Percentiles rank a stretch among this genome's conserved stretches.
Evolutionary conservation across 2,113 vertebrate species (phyloP).

Genomic region (Chaetodon auriga): DNA sequence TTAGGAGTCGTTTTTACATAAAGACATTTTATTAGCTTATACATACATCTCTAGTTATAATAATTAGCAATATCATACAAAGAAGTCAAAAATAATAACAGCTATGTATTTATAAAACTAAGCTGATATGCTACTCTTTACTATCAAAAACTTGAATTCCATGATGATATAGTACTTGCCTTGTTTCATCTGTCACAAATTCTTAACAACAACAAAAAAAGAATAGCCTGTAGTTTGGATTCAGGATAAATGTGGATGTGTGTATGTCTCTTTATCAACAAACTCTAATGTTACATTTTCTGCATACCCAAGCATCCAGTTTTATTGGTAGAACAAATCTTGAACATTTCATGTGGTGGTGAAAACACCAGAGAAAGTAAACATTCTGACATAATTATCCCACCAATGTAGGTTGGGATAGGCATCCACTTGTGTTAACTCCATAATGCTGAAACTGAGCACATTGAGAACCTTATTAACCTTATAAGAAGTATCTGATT

Average conservation of each 20-base stretch:
- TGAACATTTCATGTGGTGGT: neutral
- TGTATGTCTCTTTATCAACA: conserved; percentile 28
- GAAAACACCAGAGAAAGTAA: conserved; percentile 3
- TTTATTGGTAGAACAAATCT: conserved; percentile 1
- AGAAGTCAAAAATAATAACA: conserved; percentile 84
- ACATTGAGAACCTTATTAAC: too few relatives aligned
- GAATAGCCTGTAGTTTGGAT: conserved; percentile 70
- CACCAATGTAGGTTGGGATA: neutral
- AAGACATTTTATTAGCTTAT: conserved; percentile 84
- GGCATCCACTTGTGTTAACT: neutral
- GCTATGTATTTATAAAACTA: conserved; percentile 84
- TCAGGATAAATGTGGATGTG: conserved; percentile 38
- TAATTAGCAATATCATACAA: conserved; percentile 78
- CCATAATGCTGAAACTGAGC: conserved; percentile 8
- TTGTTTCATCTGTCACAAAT: conserved; percentile 71
- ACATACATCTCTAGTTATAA: conserved; percentile 83
- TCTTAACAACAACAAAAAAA: conserved; percentile 66
- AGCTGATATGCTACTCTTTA: conserved; percentile 81
- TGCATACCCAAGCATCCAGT: conserved; percentile 18
- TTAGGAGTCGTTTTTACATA: conserved; percentile 67
- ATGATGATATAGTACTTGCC: conserved; percentile 66
- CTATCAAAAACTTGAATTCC: conserved; percentile 79
- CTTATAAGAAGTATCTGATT: too few relatives aligned
- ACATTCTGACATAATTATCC: neutral
- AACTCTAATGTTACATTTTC: conserved; percentile 24